Base-by-base conservation (phyloP, 2,113 vertebrate genomes). In the Puffinus mauretanicus region DNA sequence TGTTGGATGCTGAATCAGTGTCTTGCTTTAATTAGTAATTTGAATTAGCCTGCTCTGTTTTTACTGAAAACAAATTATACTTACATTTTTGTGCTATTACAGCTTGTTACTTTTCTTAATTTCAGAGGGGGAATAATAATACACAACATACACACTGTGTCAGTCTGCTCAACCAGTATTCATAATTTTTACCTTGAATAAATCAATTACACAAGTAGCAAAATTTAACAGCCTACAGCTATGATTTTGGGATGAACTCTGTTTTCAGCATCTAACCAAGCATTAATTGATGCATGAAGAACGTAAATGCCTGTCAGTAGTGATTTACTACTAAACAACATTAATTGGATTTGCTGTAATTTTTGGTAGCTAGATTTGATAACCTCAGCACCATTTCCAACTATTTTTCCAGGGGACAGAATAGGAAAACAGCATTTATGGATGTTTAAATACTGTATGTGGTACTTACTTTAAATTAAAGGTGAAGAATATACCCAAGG, bases 231-330 rank as follows among this genome's bases (percentile, higher is more conserved):
- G 60, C 94, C 82, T 57, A 30, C 90, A 96, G 96, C 85, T 84
- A 94, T 67, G 69, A 97, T 95, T 94, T 97, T 88, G 96, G 81
- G 83, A 93, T 96, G 95, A 97, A 97, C 94, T 95, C 78, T 46
- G 85, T 96, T 97, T 96, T 94, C 82, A 85, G 67, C 88, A 96
- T 71, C 93, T 94, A 96, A 95, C 84, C 86, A 96, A 86, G 80
- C 67, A 51, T 94, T 97, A 97, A 95, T 92, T 94, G 88, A 93
- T 95, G 76, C 96, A 95, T 96, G 69, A 92, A 96, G 92, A 95
- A 40, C 22, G 6, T 67, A 96, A 95, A 97, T 92, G 95, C 96
- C 82, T 97, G 96, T 96, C 97, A 96, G 95, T 94, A 94, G 85
- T 90, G 91, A 96, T 97, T 97, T 95, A 70, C 67, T 94, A 64